phyloP scores from a whole-genome alignment of 2,888 invertebrate species.

The Cerceris ruficornis region DNA sequence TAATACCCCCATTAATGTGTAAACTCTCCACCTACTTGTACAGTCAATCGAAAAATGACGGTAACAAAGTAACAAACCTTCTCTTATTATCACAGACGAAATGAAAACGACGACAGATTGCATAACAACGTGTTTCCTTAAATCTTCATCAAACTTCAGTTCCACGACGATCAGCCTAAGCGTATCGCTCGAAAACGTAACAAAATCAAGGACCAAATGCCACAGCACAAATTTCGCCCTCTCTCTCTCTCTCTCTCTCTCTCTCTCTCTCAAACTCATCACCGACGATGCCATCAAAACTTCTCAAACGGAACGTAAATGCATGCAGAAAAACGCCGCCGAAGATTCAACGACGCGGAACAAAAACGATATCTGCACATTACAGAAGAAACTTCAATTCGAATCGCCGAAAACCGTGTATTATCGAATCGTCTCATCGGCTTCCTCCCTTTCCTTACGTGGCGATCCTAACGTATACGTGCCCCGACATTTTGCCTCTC shows the following conservation, averaged over 20 bases:
- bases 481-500: neutral
- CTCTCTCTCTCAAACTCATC: too few species aligned
- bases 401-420: neutral
- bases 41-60: too few species aligned
- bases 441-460: neutral
- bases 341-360: neutral
- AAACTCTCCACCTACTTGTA: too few species aligned
- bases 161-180: conserved; percentile 4
- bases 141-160: neutral
- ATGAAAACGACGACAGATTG: too few species aligned
- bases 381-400: neutral
- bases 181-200: conserved; percentile 6
- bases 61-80: too few species aligned
- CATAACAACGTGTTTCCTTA: neutral
- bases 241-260: too few species aligned
- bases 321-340: neutral
- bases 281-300: too few species aligned
- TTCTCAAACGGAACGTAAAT: too few species aligned
- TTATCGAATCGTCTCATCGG: neutral
- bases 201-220: neutral
- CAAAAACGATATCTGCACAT: neutral
- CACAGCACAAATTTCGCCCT: neutral
- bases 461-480: neutral
- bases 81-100: too few species aligned
- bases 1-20: too few species aligned